Evolutionary conservation across 2,113 vertebrate species (phyloP).

Genomic region (Sebastes fasciatus): DNA sequence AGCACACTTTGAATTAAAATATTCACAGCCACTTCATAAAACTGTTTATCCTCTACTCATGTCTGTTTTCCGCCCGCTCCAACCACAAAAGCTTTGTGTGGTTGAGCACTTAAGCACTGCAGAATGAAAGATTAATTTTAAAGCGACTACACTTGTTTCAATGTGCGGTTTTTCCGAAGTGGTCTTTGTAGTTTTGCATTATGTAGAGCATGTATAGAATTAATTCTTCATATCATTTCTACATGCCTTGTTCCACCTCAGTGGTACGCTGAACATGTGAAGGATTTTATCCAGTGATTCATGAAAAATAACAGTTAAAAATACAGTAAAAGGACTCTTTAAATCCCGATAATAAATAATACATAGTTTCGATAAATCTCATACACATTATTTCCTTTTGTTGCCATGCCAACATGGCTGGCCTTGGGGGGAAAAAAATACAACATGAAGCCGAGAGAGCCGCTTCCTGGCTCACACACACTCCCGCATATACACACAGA

Average conservation of each 20-base stretch:
- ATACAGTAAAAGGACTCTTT: conserved; percentile 43
- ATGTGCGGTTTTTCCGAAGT: conserved; percentile 47
- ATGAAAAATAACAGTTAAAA: conserved; percentile 55
- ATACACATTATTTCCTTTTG: conserved; percentile 42
- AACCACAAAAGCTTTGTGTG: conserved; percentile 41
- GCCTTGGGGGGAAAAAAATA: background rate
- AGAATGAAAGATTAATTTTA: conserved; percentile 46
- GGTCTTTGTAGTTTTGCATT: conserved; percentile 53
- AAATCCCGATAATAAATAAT: conserved; percentile 66
- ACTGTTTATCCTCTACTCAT: background rate
- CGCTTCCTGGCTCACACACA: conserved; percentile 4
- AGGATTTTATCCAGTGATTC: conserved; percentile 37
- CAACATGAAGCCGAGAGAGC: conserved; percentile 14
- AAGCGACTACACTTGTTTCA: conserved; percentile 44
- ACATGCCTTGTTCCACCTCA: conserved; percentile 27
- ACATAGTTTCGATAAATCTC: conserved; percentile 44
- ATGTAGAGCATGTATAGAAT: conserved; percentile 51
- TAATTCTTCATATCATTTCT: conserved; percentile 39
- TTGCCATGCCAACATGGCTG: conserved; percentile 60
- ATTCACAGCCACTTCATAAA: conserved; percentile 38
- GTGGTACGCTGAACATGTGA: conserved; percentile 9
- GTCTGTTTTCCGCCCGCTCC: background rate
- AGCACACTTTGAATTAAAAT: conserved; percentile 30
- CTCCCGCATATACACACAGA: conserved; percentile 4
- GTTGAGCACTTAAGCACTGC: conserved; percentile 49